phyloP scores from a whole-genome alignment of 1,140 invertebrate species.

The Pogonomyrmex californicus region DNA sequence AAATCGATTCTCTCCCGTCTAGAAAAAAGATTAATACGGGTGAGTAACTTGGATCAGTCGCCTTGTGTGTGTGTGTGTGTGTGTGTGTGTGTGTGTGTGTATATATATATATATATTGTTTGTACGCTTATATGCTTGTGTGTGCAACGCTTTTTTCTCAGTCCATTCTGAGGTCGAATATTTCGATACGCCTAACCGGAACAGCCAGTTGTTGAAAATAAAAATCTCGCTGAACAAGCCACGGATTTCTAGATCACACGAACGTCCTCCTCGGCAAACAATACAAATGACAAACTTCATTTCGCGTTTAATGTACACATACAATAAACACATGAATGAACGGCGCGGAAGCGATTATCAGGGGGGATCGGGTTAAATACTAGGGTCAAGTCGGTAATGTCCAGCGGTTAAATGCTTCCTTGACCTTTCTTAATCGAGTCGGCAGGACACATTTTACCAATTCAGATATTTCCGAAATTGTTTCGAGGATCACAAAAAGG shows the following conservation, averaged over 20 bases:
- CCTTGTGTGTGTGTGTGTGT: not conserved
- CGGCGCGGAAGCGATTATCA: constrained; percentile 27
- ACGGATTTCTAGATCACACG: constrained; percentile 2
- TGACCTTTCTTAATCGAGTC: constrained; percentile 78
- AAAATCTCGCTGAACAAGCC: constrained; percentile 75
- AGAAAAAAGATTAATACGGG: not conserved
- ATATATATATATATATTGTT: too few species aligned
- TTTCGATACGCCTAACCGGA: constrained; percentile 70
- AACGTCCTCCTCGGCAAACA: constrained; percentile 14
- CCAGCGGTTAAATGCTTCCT: constrained; percentile 80
- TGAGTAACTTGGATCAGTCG: not conserved
- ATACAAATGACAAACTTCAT: constrained; percentile 46
- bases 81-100: not conserved
- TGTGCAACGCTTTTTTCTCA: not conserved
- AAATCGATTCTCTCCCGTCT: not conserved
- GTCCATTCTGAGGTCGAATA: not conserved
- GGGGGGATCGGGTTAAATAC: constrained; percentile 80
- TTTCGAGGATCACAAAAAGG: not conserved
- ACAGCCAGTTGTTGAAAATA: constrained; percentile 80
- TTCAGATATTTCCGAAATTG: constrained; percentile 38
- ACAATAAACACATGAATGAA: constrained; percentile 3
- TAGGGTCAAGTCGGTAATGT: constrained; percentile 83
- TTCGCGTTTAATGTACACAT: constrained; percentile 45
- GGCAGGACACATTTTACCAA: constrained; percentile 64
- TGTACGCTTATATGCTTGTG: not conserved